Conservation (phyloP, 2,113 vertebrate genomes). For the Elgaria multicarinata region DNA sequence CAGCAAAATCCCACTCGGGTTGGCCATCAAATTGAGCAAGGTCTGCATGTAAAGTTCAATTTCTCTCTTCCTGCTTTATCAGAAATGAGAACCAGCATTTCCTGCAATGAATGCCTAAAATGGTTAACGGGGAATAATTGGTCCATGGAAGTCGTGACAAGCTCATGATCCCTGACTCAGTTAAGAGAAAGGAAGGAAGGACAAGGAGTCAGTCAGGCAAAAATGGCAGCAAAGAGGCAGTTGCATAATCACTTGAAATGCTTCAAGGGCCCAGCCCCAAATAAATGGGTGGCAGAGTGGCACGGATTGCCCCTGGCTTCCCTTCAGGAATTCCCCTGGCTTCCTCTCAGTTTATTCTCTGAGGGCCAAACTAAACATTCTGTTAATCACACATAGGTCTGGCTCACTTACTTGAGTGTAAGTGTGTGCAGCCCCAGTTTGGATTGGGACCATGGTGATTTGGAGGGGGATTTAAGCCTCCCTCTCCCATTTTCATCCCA, state of each 20-base stretch:
- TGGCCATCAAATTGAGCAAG: constrained; percentile 38
- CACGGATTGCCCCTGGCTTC: neutral
- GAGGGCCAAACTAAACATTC: neutral
- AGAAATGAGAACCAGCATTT: neutral
- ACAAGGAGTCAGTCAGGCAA: neutral
- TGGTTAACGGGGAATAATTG: neutral
- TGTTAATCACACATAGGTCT: neutral
- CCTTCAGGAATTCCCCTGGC: neutral
- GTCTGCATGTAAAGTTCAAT: neutral
- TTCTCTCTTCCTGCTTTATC: neutral
- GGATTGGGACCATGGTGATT: no score
- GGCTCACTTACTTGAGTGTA: no score
- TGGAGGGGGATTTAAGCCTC: no score
- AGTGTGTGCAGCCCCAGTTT: no score
- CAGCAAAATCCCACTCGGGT: neutral
- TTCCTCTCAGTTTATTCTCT: neutral
- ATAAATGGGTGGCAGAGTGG: neutral
- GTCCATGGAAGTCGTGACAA: neutral
- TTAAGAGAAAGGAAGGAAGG: neutral
- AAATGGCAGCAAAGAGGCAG: neutral
- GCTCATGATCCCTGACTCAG: neutral
- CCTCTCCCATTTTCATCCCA: no score
- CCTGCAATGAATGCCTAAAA: neutral
- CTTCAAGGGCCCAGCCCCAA: neutral
- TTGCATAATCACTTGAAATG: neutral